Percentiles rank a stretch among this genome's conserved stretches.
Evolutionary conservation across 1,140 invertebrate species (phyloP).

Genomic region (Drosophila ercepeae): DNA sequence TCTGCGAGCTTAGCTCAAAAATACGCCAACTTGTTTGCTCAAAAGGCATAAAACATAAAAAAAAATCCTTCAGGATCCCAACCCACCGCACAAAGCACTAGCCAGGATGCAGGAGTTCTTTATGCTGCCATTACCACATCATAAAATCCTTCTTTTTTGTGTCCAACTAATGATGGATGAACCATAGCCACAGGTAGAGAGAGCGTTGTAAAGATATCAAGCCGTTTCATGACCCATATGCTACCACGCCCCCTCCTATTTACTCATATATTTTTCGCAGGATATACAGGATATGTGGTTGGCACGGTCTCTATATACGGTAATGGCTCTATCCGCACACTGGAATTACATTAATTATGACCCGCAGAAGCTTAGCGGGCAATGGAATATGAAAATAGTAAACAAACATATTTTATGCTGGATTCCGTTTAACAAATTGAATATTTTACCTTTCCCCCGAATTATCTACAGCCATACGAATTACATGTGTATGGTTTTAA

Average conservation of each 20-base stretch:
- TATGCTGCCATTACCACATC: slow-evolving; percentile 76
- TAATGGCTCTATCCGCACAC: slow-evolving; percentile 28
- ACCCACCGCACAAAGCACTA: too few relatives aligned
- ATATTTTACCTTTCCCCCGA: slow-evolving; percentile 23
- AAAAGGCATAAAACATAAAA: slow-evolving; percentile 79
- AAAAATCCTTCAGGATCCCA: slow-evolving; percentile 34
- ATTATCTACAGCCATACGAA: slow-evolving; percentile 20
- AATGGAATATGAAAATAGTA: slow-evolving; percentile 5
- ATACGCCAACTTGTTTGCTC: slow-evolving; percentile 78
- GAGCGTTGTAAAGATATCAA: slow-evolving; percentile 42
- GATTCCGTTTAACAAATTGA: slow-evolving; percentile 29
- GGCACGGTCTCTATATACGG: neutral
- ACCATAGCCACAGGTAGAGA: slow-evolving; percentile 60
- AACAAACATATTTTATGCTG: slow-evolving; percentile 30
- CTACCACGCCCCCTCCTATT: slow-evolving; percentile 3
- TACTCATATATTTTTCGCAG: too few relatives aligned
- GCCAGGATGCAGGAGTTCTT: slow-evolving; percentile 36
- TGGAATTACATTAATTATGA: slow-evolving; percentile 38
- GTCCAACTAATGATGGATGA: slow-evolving; percentile 81
- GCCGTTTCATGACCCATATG: slow-evolving; percentile 38
- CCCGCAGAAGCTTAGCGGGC: slow-evolving; percentile 10
- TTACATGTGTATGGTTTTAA: slow-evolving; percentile 23
- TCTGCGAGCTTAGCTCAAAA: slow-evolving; percentile 71
- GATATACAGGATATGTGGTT: neutral
- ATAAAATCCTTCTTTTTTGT: slow-evolving; percentile 79